Base-by-base conservation (phyloP, 2,113 vertebrate species). In the Otus sunia region DNA sequence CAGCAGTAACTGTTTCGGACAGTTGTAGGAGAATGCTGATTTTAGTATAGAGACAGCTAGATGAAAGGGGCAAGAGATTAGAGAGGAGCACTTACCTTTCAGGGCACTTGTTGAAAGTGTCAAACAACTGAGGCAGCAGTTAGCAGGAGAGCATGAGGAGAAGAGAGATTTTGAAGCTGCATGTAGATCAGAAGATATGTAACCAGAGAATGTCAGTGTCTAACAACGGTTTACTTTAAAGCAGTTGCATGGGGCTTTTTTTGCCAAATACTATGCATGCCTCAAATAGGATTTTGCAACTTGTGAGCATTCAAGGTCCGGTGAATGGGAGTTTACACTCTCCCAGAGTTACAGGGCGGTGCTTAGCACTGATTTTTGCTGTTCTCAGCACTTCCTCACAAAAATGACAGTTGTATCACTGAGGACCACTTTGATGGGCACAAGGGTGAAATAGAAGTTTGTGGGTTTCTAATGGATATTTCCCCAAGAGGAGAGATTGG, bases 211-310 rank as follows among this genome's bases (percentile, higher is more conserved):
- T 6, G 26, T 67, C 55, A 73, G 9, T 68, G 12, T 59, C 49
- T 60, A 85, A 41, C 12, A 43, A 59, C 8, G 12, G 13, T 37
- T 43, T 63, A 62, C 12, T 75, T 45, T 27, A 63, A 74, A 80
- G 49, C 56, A 56, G 29, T 37, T 60, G 9, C 4, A 2, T 8
- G 23, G 6, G 3, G 0, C 0, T 6, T 39, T 75, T 67, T 8
- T 64, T 92, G 14, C 47, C 32, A 36, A 26, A 39, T 60, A n/a
- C 45, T 41, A 26, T 26, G 34, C 11, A 41, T 27, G 12, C 8
- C 86, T 26, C 50, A 59, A 71, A 13, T 12, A 19, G 30, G 45
- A 60, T 86, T 88, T 77, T 73, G 41, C 21, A 64, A 21, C 17
- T 72, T 59, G 37, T 32, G 59, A 77, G 27, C 8, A 10, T 41